Conservation (phyloP, 1,140 invertebrate species). For the Aethina tumida region DNA sequence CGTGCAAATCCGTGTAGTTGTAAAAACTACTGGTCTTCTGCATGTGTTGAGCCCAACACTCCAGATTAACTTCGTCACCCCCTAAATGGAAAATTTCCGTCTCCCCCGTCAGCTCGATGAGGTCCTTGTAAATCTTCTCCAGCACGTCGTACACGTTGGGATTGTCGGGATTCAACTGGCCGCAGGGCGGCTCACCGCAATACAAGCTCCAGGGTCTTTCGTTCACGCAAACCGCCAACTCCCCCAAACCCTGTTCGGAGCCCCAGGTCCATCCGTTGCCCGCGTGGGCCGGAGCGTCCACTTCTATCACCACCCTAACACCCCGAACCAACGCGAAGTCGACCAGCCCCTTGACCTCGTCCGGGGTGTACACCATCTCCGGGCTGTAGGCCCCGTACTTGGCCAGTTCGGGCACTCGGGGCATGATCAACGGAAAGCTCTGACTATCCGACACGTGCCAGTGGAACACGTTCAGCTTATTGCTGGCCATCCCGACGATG, state of each 20-base stretch:
- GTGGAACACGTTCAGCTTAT: slow-evolving; percentile 77
- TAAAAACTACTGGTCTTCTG: slow-evolving; percentile 41
- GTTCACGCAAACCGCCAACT: slow-evolving; percentile 63
- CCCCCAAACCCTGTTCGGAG: slow-evolving; percentile 50
- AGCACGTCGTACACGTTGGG: slow-evolving; percentile 61
- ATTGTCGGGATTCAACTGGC: slow-evolving; percentile 73
- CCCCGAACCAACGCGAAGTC: slow-evolving; percentile 57
- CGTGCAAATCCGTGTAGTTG: slow-evolving; percentile 63
- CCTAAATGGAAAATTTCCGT: slow-evolving; percentile 70
- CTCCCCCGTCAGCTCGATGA: slow-evolving; percentile 52
- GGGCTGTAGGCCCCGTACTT: slow-evolving; percentile 66
- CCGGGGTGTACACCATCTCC: slow-evolving; percentile 54
- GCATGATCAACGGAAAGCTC: slow-evolving; percentile 66
- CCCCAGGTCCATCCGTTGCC: slow-evolving; percentile 76
- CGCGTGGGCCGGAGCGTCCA: slow-evolving; percentile 74
- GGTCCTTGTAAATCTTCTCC: slow-evolving; percentile 53
- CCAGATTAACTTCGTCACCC: slow-evolving; percentile 70
- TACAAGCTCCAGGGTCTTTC: slow-evolving; percentile 65
- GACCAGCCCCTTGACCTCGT: slow-evolving; percentile 55
- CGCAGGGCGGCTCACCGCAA: slow-evolving; percentile 74
- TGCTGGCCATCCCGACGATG: slow-evolving; percentile 57
- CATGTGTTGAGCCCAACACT: slow-evolving; percentile 59
- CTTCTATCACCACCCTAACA: slow-evolving; percentile 59
- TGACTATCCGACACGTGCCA: slow-evolving; percentile 80
- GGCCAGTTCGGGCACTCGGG: slow-evolving; percentile 57